Evolutionary conservation across 2,113 vertebrate species (phyloP), one percentile per base, ranked within the genome.

Genomic region (Eonycteris spelaea): DNA sequence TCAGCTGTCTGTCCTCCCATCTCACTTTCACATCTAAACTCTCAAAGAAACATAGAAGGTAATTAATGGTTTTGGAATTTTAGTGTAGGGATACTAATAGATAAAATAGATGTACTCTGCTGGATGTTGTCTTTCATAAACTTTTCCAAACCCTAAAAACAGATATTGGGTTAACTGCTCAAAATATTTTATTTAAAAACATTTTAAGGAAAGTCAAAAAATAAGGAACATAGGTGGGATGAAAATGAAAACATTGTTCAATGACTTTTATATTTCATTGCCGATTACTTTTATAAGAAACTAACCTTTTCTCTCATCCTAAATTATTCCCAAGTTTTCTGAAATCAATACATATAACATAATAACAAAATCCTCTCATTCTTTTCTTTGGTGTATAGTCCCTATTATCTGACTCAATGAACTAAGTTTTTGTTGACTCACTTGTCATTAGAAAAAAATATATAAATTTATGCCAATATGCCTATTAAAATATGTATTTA

Each of bases 1-100:
- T 97, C 97, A 97, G 97, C 97, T 97, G 97, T 97, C 90, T 51
- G 51, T 70, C 65, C 78, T 45, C 19, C 45, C 93, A 7, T 96
- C 96, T 97, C 96, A 95, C 53, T 96, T 97, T 96, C 91, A 79
- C 91, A 40, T 67, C 91, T 71, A 79, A 95, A 94, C 33, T 86
- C 26, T 74, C 15, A 79, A 65, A 82, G 83, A 80, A 74, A 94
- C 10, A 15, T 30, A n/a, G 73, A 91, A 88, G 86, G 55, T 79
- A 65, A 70, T 73, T 88, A 53, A 82, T 59, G 61, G 53, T n/a
- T 24, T 10, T 86, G 59, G 59, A 73, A 73, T 94, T 57, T 91
- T n/a, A 55, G 67, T 53, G 19, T 83, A 59, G 10, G 21, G 73
- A 43, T 78, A 53, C 51, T 38, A 84, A 40, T 61, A 48, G 7